These are phyloP conservation scores for Chlamydotis undulata DNA, from an alignment of 2,113 vertebrate species.

Conservation along the genomic window DNA sequence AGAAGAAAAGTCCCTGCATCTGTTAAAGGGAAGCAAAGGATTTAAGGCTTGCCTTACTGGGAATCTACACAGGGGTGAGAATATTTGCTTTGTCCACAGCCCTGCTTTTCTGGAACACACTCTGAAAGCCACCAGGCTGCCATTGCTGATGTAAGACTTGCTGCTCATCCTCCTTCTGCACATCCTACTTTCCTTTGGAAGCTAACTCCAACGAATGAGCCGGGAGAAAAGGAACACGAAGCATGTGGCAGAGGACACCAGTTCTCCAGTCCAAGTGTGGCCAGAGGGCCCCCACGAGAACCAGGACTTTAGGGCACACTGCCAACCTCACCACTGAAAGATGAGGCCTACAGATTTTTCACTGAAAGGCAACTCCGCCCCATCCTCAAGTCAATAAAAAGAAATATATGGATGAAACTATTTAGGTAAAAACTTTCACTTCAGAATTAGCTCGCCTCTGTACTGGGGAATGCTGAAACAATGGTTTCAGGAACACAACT, in stretches of 20 bases:
- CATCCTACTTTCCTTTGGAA: neutral
- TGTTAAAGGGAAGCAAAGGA: neutral
- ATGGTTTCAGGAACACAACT: fast-evolving
- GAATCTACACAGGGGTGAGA: neutral
- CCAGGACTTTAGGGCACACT: neutral
- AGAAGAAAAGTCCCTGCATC: neutral
- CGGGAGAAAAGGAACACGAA: neutral
- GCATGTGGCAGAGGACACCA: neutral
- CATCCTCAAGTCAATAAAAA: neutral
- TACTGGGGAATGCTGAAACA: neutral
- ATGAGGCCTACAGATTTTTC: neutral
- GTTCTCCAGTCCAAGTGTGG: neutral
- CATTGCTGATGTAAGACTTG: neutral
- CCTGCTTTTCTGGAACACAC: neutral
- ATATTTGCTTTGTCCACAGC: neutral
- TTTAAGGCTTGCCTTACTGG: neutral
- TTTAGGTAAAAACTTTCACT: neutral
- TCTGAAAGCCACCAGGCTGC: neutral
- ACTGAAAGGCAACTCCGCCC: neutral
- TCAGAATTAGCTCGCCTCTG: fast-evolving
- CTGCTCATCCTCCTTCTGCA: neutral
- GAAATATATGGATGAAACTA: neutral
- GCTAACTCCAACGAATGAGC: neutral
- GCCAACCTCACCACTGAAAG: neutral
- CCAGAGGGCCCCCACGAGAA: fast-evolving